Evolutionary conservation across 2,888 invertebrate species (phyloP).

Genomic region (Callosobruchus maculatus): DNA sequence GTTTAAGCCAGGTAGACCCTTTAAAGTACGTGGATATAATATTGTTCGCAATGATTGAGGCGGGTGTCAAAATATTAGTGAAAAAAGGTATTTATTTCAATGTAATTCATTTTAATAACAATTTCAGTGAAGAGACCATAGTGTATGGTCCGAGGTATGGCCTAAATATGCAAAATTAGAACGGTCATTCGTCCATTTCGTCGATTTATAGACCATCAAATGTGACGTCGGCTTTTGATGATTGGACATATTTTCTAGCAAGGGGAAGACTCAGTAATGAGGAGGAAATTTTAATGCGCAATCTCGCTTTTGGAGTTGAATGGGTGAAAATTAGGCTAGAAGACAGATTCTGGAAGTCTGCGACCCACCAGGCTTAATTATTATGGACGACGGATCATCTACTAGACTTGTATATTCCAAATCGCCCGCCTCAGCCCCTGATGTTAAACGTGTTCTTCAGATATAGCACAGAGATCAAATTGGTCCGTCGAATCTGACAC

Average conservation of each 20-base stretch:
- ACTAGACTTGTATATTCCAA: neutral
- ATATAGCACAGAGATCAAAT: neutral
- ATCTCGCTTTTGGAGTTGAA: neutral
- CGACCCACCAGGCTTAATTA: neutral
- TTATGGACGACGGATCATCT: neutral
- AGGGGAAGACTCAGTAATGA: neutral
- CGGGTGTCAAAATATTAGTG: neutral
- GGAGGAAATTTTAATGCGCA: constrained; percentile 1
- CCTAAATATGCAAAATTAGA: neutral
- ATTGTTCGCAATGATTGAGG: constrained; percentile 1
- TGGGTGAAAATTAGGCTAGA: neutral
- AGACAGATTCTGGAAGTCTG: neutral
- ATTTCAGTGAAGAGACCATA: neutral
- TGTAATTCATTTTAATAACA: neutral
- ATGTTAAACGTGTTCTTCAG: neutral
- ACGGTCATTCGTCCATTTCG: neutral
- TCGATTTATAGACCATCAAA: neutral
- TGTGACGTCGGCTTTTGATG: neutral
- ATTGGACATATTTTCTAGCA: neutral
- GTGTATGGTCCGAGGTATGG: neutral
- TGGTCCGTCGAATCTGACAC: neutral
- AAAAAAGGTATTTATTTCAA: neutral
- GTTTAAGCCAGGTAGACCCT: neutral
- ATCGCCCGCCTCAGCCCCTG: neutral
- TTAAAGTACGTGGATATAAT: neutral